Evolutionary conservation across 2,797 vertebrate species (phyloP), one percentile per base, ranked within the genome.

Genomic region (Astyanax mexicanus): DNA sequence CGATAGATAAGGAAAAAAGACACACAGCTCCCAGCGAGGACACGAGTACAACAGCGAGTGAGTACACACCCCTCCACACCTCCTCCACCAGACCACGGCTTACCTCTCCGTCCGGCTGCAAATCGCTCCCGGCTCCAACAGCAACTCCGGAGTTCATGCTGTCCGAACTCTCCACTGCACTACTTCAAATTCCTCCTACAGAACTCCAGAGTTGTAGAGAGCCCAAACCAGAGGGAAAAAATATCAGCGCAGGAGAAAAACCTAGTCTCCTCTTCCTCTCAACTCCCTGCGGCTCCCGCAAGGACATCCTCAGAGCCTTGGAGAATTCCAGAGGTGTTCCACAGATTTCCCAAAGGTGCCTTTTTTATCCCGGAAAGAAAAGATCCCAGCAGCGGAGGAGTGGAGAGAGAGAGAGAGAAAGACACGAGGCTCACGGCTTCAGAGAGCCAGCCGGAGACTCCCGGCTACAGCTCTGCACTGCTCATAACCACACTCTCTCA

Each of bases 101-200:
- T 89, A 96, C 95, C 95, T 96, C 94, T 60, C 90, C 89, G 84
- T 94, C 93, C 10, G 88, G 88, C 55, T 92, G 85, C 27, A 87
- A 80, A 60, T 94, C 93, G 79, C 88, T 92, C 80, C 89, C 92
- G 79, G 91, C 91, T 87, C 90, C 94, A 85, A 92, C 25, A 67
- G 90, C 86, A 85, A 91, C 91, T 91, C 92, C 92, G 75, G 93
- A 93, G 93, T 93, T 94, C 94, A 96, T 96, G 87, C 83, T 92
- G 90, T 78, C 87, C 86, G 84, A 80, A 76, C 72, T 92, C 88
- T 83, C 73, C 38, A n/a, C 73, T 70, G 47, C n/a, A n/a, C 12
- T 29, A 72, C 68, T 71, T 60, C 45, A 44, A 42, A 77, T 78
- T 71, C 72, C 83, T 81, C 35, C 21, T 75, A 38, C 25, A 55